Evolutionary conservation across 2,888 invertebrate genomes (phyloP).

Genomic region (Aleiodes leptofemur): DNA sequence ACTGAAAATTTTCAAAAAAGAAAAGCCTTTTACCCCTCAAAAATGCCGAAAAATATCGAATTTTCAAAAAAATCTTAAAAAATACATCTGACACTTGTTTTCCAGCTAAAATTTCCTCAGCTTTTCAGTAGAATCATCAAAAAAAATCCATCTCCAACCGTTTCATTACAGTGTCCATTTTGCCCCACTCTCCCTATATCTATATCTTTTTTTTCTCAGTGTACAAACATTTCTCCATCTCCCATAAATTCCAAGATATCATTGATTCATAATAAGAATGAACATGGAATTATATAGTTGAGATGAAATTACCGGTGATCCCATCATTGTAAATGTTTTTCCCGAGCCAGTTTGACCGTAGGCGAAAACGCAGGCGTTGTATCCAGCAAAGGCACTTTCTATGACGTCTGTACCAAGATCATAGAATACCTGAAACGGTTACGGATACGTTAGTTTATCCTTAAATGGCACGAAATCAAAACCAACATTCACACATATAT

Average conservation of each 20-base stretch:
- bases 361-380: slow-evolving; percentile 94
- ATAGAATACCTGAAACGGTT: slow-evolving; percentile 78
- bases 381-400: slow-evolving; percentile 88
- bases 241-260: background rate
- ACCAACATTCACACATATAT: background rate
- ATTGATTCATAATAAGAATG: background rate
- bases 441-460: slow-evolving; percentile 23
- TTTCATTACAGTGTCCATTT: too few species aligned
- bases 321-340: slow-evolving; percentile 96
- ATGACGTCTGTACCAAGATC: slow-evolving; percentile 88
- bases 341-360: slow-evolving; percentile 95
- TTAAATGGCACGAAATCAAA: slow-evolving; percentile 29
- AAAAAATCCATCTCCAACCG: too few species aligned
- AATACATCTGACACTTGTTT: too few species aligned
- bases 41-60: too few species aligned
- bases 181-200: too few species aligned
- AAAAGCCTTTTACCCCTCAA: too few species aligned
- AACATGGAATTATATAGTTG: slow-evolving; percentile 1
- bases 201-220: too few species aligned
- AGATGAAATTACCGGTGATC: slow-evolving; percentile 79
- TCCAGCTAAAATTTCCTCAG: too few species aligned
- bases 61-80: too few species aligned
- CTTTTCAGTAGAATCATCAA: too few species aligned
- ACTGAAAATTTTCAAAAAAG: too few species aligned
- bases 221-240: too few species aligned